A percentile compares a stretch with the other conserved stretches of the same genome.
Conservation (phyloP, 2,113 vertebrate species). For the Pachyramphus minor region DNA sequence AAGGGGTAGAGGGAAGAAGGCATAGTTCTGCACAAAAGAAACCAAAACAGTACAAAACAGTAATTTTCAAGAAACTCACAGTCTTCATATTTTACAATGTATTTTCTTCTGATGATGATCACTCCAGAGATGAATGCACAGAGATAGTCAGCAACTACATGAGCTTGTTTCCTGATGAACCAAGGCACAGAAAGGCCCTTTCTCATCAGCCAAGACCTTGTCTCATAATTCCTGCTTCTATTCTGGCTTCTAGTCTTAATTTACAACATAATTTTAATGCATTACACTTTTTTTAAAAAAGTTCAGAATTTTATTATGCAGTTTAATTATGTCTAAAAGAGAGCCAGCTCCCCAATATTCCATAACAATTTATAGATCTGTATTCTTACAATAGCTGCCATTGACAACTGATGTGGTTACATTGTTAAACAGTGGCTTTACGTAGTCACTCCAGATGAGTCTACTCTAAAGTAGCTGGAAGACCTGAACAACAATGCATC, state of each 20-base stretch:
- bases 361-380: conserved; percentile 92
- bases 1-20: neutral
- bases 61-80: neutral
- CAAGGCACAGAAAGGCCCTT: neutral
- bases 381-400: conserved; percentile 98
- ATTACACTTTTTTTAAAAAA: neutral
- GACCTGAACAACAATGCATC: neutral
- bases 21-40: neutral
- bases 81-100: neutral
- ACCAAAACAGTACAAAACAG: neutral
- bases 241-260: neutral
- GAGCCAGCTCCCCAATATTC: conserved; percentile 90
- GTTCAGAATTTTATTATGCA: conserved; percentile 88
- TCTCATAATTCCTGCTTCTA: neutral
- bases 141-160: neutral
- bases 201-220: neutral
- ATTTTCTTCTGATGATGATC: neutral
- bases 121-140: neutral
- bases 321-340: conserved; percentile 89
- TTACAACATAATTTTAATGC: neutral
- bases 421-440: neutral
- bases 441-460: neutral
- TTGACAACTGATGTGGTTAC: conserved; percentile 78
- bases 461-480: neutral
- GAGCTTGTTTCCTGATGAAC: neutral